phyloP scores from a whole-genome alignment of 64 coral and sea anemone genomes.

The Platygyra sinensis region DNA sequence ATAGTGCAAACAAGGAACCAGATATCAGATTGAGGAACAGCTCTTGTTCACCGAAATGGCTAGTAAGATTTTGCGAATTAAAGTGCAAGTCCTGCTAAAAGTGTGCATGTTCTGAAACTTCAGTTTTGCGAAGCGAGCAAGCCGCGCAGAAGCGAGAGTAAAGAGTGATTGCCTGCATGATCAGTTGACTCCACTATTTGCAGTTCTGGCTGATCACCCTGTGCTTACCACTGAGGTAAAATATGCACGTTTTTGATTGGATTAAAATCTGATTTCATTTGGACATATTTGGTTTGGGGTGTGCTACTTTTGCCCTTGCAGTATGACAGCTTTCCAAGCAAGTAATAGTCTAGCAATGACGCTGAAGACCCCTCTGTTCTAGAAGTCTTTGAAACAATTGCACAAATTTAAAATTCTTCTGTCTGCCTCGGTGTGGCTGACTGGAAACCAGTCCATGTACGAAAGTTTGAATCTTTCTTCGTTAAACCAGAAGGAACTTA shows the following conservation, averaged over 20 bases:
- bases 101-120: neutral
- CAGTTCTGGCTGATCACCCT: neutral
- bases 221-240: neutral
- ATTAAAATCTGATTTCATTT: neutral
- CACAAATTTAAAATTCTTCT: too few species aligned
- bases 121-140: neutral
- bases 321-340: neutral
- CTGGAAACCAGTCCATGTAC: too few species aligned
- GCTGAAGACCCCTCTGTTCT: too few species aligned
- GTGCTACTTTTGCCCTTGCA: conserved; percentile 11
- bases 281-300: neutral
- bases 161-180: neutral
- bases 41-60: too few species aligned
- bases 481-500: too few species aligned
- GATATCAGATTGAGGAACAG: neutral
- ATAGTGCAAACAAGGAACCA: neutral
- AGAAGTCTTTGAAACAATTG: too few species aligned
- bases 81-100: neutral
- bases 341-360: too few species aligned
- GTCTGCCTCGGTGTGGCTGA: too few species aligned
- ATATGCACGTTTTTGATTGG: neutral
- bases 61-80: too few species aligned
- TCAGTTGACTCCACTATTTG: neutral
- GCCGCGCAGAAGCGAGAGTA: neutral
- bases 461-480: too few species aligned